These are phyloP conservation scores for Dicranocentrus wangi DNA, from an alignment of 2,888 invertebrate genomes.

Conservation along the genomic window DNA sequence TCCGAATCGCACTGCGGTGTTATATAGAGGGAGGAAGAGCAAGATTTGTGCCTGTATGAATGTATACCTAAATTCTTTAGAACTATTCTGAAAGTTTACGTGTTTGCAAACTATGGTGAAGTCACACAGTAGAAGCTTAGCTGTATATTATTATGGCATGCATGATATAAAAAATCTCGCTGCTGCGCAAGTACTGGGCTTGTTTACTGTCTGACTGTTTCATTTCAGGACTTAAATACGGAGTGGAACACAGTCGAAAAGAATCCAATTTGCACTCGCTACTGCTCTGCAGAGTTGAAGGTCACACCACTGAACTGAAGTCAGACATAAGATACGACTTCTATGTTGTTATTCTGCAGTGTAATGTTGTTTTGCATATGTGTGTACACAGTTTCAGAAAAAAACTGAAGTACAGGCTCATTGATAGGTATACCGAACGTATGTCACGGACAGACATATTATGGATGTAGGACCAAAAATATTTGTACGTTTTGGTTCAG, in stretches of 20 bases:
- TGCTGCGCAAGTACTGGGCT: no score
- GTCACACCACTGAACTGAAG: constrained; percentile 39
- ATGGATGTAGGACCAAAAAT: constrained; percentile 6
- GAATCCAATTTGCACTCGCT: constrained; percentile 21
- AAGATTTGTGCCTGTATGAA: no score
- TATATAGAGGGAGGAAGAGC: neutral
- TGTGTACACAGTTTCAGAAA: neutral
- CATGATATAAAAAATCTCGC: no score
- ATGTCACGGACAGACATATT: neutral
- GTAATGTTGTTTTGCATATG: no score
- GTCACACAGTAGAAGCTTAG: no score
- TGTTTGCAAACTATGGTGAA: no score
- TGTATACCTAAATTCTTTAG: no score
- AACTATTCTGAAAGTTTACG: no score
- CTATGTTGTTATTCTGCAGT: neutral
- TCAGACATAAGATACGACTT: constrained; percentile 11
- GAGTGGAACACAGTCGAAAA: neutral
- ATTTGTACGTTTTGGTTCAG: neutral
- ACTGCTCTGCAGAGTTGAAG: constrained; percentile 49
- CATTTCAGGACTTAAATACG: neutral
- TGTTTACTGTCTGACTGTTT: no score
- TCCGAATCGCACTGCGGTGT: no score
- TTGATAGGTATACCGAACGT: neutral
- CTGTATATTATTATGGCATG: no score
- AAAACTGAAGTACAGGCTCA: constrained; percentile 1